A percentile compares a stretch with the other conserved stretches of the same genome.
Evolutionary conservation across 2,888 invertebrate genomes (phyloP).

Genomic region (Drosophila pegasa): DNA sequence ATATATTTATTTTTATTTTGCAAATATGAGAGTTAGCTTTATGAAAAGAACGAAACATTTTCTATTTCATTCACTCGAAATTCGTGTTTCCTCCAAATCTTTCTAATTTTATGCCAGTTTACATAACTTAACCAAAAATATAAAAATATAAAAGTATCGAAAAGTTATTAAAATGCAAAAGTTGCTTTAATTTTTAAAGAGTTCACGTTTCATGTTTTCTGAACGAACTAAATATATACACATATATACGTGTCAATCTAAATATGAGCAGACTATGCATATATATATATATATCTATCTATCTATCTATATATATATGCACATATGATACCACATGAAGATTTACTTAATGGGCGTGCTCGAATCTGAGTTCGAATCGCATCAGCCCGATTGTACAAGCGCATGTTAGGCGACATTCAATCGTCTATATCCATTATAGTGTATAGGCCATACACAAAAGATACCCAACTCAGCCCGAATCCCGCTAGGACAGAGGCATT

Average conservation of each 20-base stretch:
- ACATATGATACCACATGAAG: constrained; percentile 20
- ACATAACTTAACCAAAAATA: constrained; percentile 50
- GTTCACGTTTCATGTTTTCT: constrained; percentile 54
- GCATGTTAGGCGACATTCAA: constrained; percentile 3
- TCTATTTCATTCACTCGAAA: constrained; percentile 67
- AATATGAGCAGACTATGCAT: constrained; percentile 13
- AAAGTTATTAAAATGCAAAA: constrained; percentile 54
- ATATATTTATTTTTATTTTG: constrained; percentile 15
- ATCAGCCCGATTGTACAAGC: constrained; percentile 10
- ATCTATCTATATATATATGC: constrained; percentile 12
- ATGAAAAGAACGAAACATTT: constrained; percentile 35
- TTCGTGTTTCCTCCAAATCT: constrained; percentile 23
- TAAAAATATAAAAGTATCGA: constrained; percentile 40
- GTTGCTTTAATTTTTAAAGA: constrained; percentile 49
- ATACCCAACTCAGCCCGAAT: constrained; percentile 1
- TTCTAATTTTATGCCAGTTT: constrained; percentile 51
- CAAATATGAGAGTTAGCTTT: constrained; percentile 71
- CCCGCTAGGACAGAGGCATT: constrained; percentile 20
- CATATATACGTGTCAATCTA: constrained; percentile 5
- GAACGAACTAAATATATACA: constrained; percentile 20
- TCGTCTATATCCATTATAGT: constrained; percentile 14
- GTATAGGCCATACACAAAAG: background rate
- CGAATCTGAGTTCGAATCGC: constrained; percentile 23
- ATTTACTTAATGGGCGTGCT: constrained; percentile 24
- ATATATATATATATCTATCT: constrained; percentile 9